Conservation (phyloP, 2,797 vertebrate species). For the Clarias platycephalus region DNA sequence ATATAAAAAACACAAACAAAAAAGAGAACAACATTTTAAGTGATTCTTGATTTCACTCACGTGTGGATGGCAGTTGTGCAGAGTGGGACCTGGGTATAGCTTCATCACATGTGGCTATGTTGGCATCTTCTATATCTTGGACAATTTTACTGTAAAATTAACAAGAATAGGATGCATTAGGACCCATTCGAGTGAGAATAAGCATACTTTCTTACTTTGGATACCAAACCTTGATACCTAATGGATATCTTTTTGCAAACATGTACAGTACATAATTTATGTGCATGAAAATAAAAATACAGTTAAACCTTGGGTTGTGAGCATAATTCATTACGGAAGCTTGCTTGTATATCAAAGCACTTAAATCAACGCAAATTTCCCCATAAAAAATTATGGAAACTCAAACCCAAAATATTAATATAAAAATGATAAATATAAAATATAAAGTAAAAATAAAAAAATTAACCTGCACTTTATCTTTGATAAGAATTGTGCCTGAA, state of each 20-base stretch:
- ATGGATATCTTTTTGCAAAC: background rate
- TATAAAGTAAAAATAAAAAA: too few relatives aligned
- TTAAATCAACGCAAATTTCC: too few relatives aligned
- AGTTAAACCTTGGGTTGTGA: too few relatives aligned
- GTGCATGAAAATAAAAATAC: too few relatives aligned
- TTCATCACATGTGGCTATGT: constrained; percentile 73
- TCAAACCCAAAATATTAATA: too few relatives aligned
- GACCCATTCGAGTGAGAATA: background rate
- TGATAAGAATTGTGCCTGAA: too few relatives aligned
- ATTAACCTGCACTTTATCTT: too few relatives aligned
- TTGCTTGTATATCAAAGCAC: too few relatives aligned
- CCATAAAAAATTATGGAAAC: too few relatives aligned
- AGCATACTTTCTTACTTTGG: background rate
- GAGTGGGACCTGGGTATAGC: constrained; percentile 60
- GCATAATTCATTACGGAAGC: too few relatives aligned
- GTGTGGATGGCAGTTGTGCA: constrained; percentile 65
- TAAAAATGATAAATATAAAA: too few relatives aligned
- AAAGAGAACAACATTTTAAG: background rate
- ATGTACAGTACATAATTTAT: background rate
- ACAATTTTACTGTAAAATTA: constrained; percentile 76
- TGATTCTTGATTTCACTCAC: constrained; percentile 60
- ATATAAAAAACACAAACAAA: background rate
- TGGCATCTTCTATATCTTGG: constrained; percentile 85
- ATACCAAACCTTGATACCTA: background rate
- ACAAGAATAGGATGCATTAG: constrained; percentile 23